Conservation (phyloP, 2,888 invertebrate genomes). For the Caenorhabditis uteleia region DNA sequence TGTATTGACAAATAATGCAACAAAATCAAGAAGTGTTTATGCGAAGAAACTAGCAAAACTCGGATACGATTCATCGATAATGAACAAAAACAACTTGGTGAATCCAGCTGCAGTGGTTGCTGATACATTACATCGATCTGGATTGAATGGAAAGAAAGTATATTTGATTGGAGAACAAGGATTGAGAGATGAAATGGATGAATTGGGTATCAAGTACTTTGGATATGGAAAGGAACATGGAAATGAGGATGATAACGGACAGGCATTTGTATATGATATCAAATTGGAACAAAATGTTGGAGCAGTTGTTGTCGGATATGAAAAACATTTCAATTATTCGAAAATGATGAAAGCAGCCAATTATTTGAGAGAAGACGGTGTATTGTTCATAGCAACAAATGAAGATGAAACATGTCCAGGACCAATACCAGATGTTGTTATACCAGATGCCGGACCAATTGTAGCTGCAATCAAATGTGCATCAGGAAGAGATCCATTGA, state of each 20-base stretch:
- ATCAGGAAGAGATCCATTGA: slow-evolving; percentile 79
- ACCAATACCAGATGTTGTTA: slow-evolving; percentile 71
- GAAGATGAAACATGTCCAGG: slow-evolving; percentile 85
- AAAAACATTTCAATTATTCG: slow-evolving; percentile 86
- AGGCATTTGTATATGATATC: slow-evolving; percentile 65
- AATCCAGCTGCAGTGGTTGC: slow-evolving; percentile 68
- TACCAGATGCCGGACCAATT: slow-evolving; percentile 80
- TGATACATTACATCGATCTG: slow-evolving; percentile 56
- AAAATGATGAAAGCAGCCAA: slow-evolving; percentile 90
- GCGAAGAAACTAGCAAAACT: slow-evolving; percentile 79
- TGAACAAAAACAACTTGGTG: slow-evolving; percentile 60
- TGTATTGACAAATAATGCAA: slow-evolving; percentile 86
- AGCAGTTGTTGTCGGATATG: slow-evolving; percentile 93
- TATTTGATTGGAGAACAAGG: slow-evolving; percentile 84
- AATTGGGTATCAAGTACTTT: slow-evolving; percentile 75
- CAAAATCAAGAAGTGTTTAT: slow-evolving; percentile 80
- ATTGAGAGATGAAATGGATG: slow-evolving; percentile 83
- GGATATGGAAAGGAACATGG: slow-evolving; percentile 69
- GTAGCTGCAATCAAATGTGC: slow-evolving; percentile 85
- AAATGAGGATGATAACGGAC: slow-evolving; percentile 34
- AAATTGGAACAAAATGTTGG: slow-evolving; percentile 75
- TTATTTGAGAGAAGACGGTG: slow-evolving; percentile 76
- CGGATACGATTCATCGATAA: slow-evolving; percentile 75
- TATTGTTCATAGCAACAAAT: slow-evolving; percentile 85
- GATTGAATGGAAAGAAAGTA: slow-evolving; percentile 53